phyloP scores from a whole-genome alignment of 2,797 vertebrate genomes.

The Darevskia mixta region DNA sequence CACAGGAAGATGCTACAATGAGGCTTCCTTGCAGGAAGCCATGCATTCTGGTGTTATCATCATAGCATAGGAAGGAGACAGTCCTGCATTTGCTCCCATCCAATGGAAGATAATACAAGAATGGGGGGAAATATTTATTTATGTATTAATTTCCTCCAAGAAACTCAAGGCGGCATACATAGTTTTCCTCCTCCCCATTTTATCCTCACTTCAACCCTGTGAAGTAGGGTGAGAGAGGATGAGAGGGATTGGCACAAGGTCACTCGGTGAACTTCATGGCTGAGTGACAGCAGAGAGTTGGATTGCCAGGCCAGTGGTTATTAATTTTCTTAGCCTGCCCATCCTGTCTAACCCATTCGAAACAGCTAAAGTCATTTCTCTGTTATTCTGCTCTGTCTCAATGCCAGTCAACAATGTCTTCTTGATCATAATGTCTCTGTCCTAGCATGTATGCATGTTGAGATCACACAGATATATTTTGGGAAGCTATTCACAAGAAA shows the following conservation, averaged over 20 bases:
- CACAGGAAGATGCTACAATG: no score
- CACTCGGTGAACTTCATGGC: background rate
- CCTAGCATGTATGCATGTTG: background rate
- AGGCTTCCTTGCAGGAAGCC: background rate
- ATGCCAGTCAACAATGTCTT: background rate
- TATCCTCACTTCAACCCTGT: no score
- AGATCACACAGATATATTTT: background rate
- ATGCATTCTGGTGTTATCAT: background rate
- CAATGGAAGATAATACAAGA: background rate
- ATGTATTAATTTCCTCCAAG: no score
- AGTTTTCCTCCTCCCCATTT: no score
- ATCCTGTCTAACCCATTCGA: no score
- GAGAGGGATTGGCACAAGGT: no score
- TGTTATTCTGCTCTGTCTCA: background rate
- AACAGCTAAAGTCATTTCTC: background rate
- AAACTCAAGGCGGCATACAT: no score
- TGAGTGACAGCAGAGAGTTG: background rate
- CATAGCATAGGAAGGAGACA: background rate
- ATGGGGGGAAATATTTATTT: no score
- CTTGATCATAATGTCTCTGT: background rate
- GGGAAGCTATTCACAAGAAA: background rate
- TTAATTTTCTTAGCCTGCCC: background rate
- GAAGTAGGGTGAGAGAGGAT: no score
- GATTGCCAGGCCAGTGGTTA: no score
- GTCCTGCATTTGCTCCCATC: background rate